Evolutionary conservation across 2,797 vertebrate species (phyloP), one percentile per base, ranked within the genome.

Genomic region (Chelon auratus): DNA sequence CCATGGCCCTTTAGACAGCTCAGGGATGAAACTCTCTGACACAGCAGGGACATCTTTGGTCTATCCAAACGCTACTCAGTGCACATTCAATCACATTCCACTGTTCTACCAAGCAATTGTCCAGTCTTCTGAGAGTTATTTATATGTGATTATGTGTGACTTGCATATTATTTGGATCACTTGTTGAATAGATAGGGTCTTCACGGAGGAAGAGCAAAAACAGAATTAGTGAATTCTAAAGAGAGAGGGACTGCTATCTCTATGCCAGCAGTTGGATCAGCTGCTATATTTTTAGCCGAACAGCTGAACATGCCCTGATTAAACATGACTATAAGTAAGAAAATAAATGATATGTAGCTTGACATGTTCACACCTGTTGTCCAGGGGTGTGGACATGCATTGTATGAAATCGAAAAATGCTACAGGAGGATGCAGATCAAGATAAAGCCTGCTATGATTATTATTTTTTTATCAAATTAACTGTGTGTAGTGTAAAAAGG

Each of bases 61-160:
- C 33, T 30, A 71, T 22, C 53, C 36, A 54, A 52, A 39, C 64
- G 56, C 40, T 1, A 48, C 22, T 53, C 33, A 67, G n/a, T 72
- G 26, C 72, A 68, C 2, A 3, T 42, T 72, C 68, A 75, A 79
- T 82, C 56, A 62, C 43, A 61, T 62, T 72, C 42, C 39, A 47
- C 20, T 54, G 4, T 43, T 53, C 37, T 64, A 48, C 13, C 17
- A 40, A 55, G 33, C 37, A 52, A 57, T 62, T 63, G 68, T 60
- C 24, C 11, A 53, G 20, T 15, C 65, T 47, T 39, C 39, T 48
- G 14, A 13, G 50, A 69, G 63, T 68, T 43, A 54, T 75, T 47
- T 50, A 18, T 22, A 9, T 43, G 10, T 39, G 50, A 61, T 68
- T 43, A 61, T 26, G 24, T 26, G 24, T 26, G 26, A 70, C 54